phyloP scores from a whole-genome alignment of 2,888 invertebrate genomes.

The Melanargia galathea region DNA sequence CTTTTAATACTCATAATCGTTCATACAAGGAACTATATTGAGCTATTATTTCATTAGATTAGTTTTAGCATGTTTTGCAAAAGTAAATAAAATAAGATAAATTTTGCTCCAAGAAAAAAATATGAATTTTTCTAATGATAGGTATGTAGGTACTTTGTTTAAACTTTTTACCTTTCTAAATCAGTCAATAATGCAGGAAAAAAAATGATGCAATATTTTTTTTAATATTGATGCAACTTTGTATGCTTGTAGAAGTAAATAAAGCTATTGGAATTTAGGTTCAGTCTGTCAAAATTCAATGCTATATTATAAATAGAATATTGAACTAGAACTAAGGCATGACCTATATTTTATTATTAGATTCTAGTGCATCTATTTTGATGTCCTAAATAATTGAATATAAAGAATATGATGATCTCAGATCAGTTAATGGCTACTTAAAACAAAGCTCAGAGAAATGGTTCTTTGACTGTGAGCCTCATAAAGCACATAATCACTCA shows the following conservation, averaged over 20 bases:
- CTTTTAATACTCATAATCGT: neutral
- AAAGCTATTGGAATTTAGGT: conserved; percentile 2
- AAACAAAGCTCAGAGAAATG: too few species aligned
- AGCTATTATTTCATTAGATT: conserved; percentile 23
- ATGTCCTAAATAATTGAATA: neutral
- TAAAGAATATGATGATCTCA: too few species aligned
- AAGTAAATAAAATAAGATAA: conserved; percentile 3
- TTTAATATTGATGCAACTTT: neutral
- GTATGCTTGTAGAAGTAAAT: neutral
- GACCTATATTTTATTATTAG: conserved; percentile 26
- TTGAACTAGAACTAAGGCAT: neutral
- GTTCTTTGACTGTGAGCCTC: too few species aligned
- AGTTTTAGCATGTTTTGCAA: too few species aligned
- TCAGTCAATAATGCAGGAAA: too few species aligned
- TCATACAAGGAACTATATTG: conserved; percentile 19
- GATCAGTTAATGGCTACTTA: too few species aligned
- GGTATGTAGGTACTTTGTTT: too few species aligned
- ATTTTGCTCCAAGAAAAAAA: neutral
- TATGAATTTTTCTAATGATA: too few species aligned
- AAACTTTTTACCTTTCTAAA: too few species aligned
- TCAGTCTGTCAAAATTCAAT: conserved; percentile 14
- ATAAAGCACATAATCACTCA: too few species aligned
- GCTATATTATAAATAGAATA: conserved; percentile 23
- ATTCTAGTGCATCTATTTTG: neutral
- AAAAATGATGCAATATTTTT: too few species aligned